phyloP scores from a whole-genome alignment of 2,888 invertebrate species.

The Griposia aprilina region DNA sequence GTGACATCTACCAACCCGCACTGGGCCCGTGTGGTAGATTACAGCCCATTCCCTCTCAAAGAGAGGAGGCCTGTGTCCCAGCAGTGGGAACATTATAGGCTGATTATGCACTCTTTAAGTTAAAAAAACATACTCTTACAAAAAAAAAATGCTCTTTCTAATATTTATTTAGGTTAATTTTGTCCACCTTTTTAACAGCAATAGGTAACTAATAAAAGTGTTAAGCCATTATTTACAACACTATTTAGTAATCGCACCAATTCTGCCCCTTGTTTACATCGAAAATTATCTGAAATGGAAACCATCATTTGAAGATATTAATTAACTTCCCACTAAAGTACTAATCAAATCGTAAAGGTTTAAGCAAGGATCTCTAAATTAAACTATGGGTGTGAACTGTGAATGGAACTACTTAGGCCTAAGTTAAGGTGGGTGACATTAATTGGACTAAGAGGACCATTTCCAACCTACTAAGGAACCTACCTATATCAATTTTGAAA shows the following conservation, averaged over 20 bases:
- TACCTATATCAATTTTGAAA: constrained; percentile 37
- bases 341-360: constrained; percentile 35
- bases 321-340: constrained; percentile 24
- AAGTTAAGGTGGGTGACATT: constrained; percentile 61
- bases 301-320: constrained; percentile 24
- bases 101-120: no score
- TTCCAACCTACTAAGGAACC: constrained; percentile 62
- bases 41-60: no score
- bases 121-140: no score
- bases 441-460: constrained; percentile 66
- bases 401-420: constrained; percentile 39
- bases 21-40: no score
- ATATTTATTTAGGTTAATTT: no score
- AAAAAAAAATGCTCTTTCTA: no score
- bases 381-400: constrained; percentile 51
- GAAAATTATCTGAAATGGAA: not conserved
- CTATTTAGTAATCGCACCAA: not conserved
- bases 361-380: constrained; percentile 45
- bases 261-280: not conserved
- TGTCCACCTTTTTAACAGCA: no score
- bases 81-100: no score
- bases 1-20: no score
- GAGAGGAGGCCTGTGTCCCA: no score
- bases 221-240: not conserved
- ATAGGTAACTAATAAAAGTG: not conserved